Percentiles rank a stretch among this genome's conserved stretches.
phyloP scores from a whole-genome alignment of 2,113 vertebrate genomes.

The Sardina pilchardus region DNA sequence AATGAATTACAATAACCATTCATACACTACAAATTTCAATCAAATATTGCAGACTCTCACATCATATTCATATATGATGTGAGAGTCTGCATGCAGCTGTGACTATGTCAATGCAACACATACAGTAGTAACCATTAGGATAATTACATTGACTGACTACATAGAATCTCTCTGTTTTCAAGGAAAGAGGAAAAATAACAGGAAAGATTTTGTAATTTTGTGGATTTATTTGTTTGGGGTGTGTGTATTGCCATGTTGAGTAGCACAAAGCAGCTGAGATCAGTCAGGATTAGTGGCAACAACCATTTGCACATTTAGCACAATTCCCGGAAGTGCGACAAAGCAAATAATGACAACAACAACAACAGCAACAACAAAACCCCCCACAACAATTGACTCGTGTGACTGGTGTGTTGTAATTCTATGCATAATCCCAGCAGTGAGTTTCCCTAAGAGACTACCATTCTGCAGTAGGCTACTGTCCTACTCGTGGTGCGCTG shows the following conservation, averaged over 20 bases:
- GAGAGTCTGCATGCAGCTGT: not conserved
- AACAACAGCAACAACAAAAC: not conserved
- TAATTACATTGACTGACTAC: not conserved
- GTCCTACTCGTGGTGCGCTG: not conserved
- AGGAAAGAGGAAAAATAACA: not conserved
- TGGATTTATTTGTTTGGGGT: not conserved
- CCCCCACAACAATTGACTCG: not conserved
- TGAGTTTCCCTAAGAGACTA: not conserved
- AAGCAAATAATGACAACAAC: not conserved
- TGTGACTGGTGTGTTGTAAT: not conserved
- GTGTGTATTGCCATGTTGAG: not conserved
- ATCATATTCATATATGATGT: no score
- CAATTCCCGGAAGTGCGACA: not conserved
- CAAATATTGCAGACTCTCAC: no score
- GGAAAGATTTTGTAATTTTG: not conserved
- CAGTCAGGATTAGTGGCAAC: not conserved
- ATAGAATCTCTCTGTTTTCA: not conserved
- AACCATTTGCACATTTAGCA: not conserved
- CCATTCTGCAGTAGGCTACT: not conserved
- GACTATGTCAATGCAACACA: not conserved
- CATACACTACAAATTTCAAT: not conserved
- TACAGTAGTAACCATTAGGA: not conserved
- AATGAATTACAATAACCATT: not conserved
- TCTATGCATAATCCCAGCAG: not conserved
- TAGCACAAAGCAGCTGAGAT: constrained; percentile 3